Evolutionary conservation across 2,113 vertebrate species (phyloP), one percentile per base, ranked within the genome.

Genomic region (Phaetusa simplex): DNA sequence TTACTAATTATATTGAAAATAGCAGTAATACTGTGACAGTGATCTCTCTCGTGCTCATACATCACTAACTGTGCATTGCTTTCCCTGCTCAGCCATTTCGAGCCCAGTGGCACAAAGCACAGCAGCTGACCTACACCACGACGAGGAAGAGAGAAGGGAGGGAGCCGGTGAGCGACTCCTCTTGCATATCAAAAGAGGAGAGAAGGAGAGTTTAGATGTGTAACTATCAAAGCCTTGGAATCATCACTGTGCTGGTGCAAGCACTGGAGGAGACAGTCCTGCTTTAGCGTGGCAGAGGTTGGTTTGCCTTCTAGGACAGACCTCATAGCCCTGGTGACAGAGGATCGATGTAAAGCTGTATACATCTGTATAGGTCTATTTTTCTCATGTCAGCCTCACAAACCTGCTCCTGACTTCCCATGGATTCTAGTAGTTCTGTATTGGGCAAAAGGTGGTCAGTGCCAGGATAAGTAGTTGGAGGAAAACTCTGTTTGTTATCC

Each of bases 1-100:
- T 89, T 95, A 93, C 82, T 97, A 97, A 96, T 96, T 96, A 94
- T 91, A 96, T 72, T 95, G 94, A 97, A 95, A 97, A 95, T 78
- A 96, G 91, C 85, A 95, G 87, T 73, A 90, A 97, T 34, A 47
- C 61, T 30, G 50, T 90, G 82, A 94, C 94, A 96, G 89, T 82
- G 89, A 94, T 90, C 86, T 97, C 95, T 84, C 76, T 90, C 74
- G 64, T 36, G 9, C 74, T 84, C 95, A 65, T 86, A 89, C 34
- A 95, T 96, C 91, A 92, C 56, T 36, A 78, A 23, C 56, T 72
- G 36, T 4, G 2, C 0, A 0, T 56, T 65, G 86, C 70, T 93
- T 76, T 85, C 86, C 47, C 78, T 65, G 88, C 77, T 95, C 77
- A 67, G 85, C 61, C 82, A 13, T 26, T 65, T 62, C 0, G 0